Conservation (phyloP, 2,113 vertebrate species). For the Anoura caudifer region DNA sequence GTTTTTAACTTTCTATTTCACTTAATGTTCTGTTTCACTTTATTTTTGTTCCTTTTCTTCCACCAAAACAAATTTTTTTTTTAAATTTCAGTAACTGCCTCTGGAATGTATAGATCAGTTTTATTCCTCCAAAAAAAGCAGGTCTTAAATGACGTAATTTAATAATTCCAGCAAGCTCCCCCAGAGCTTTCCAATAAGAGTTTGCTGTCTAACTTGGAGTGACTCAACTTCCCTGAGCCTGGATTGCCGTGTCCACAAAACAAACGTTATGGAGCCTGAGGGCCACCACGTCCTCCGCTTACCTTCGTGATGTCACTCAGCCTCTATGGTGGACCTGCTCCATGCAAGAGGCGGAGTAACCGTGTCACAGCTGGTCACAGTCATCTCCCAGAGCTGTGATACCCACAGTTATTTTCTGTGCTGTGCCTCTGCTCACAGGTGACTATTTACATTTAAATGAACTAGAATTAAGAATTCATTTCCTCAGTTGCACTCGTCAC, state of each 20-base stretch:
- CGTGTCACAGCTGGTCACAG: rapidly evolving
- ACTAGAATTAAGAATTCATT: background rate
- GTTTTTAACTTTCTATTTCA: background rate
- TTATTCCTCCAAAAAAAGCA: background rate
- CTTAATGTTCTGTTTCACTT: background rate
- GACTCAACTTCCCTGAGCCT: background rate
- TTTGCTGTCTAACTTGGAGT: background rate
- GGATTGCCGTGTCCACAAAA: background rate
- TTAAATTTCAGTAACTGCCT: background rate
- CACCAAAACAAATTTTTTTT: background rate
- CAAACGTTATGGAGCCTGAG: background rate
- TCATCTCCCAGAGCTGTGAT: background rate
- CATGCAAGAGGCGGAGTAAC: rapidly evolving
- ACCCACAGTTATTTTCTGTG: background rate
- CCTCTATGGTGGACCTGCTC: background rate
- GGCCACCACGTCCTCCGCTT: background rate
- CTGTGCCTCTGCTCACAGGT: background rate
- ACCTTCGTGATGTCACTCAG: rapidly evolving
- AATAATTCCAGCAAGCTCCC: background rate
- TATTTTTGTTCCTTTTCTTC: background rate
- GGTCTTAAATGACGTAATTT: background rate
- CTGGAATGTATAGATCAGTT: background rate
- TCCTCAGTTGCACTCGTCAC: rapidly evolving
- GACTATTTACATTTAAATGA: background rate
- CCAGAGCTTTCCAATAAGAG: background rate